Percentiles rank a stretch among this genome's conserved stretches.
These are phyloP conservation scores for Neoniphon sammara DNA, from an alignment of 2,797 vertebrate genomes.

Conservation along the genomic window DNA sequence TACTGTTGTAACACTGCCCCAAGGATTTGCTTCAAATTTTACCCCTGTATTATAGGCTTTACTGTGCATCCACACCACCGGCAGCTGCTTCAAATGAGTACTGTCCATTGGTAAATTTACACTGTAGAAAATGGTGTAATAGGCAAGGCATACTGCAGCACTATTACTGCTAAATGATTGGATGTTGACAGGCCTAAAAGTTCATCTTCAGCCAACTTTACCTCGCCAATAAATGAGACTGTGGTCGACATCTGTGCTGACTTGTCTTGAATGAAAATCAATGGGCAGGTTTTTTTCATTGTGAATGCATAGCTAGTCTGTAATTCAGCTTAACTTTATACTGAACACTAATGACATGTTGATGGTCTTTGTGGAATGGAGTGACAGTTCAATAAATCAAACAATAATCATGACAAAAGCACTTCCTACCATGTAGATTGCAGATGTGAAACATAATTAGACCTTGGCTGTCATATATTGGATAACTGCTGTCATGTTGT, in stretches of 20 bases:
- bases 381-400: too few species aligned
- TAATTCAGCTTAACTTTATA: too few species aligned
- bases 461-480: too few species aligned
- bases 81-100: conserved; percentile 2
- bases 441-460: too few species aligned
- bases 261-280: background rate
- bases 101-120: background rate
- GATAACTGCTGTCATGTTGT: too few species aligned
- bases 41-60: background rate
- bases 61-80: background rate
- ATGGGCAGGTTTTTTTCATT: background rate
- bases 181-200: background rate
- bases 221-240: background rate
- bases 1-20: too few species aligned
- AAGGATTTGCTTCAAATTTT: too few species aligned
- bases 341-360: too few species aligned
- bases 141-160: background rate
- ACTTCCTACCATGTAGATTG: too few species aligned
- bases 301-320: too few species aligned
- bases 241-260: too few species aligned
- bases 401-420: too few species aligned
- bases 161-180: background rate
- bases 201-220: background rate
- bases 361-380: background rate
- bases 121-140: background rate